phyloP scores from a whole-genome alignment of 1,140 invertebrate species.

The Popillia japonica region DNA sequence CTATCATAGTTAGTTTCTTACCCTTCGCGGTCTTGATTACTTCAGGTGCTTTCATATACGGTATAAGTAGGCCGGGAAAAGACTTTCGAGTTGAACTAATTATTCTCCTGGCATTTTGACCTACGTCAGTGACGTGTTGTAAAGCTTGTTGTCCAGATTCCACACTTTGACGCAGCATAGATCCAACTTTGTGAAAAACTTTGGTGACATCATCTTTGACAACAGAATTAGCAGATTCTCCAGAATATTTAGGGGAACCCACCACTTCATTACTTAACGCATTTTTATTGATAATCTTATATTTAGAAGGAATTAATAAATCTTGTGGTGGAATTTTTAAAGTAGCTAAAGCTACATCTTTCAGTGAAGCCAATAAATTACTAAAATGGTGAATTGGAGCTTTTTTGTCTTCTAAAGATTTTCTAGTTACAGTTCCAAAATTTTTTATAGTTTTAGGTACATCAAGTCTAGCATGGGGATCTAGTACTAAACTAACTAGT shows the following conservation, averaged over 20 bases:
- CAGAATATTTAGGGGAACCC: slow-evolving; percentile 7
- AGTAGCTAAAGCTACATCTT: slow-evolving; percentile 52
- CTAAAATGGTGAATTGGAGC: slow-evolving; percentile 55
- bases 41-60: slow-evolving; percentile 42
- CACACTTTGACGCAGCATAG: slow-evolving; percentile 49
- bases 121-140: slow-evolving; percentile 49
- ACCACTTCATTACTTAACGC: background rate
- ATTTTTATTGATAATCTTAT: slow-evolving; percentile 50
- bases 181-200: slow-evolving; percentile 48
- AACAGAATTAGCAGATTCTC: background rate
- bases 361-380: slow-evolving; percentile 53
- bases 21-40: slow-evolving; percentile 18
- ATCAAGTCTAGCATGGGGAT: slow-evolving; percentile 49
- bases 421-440: slow-evolving; percentile 52
- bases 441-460: slow-evolving; percentile 51
- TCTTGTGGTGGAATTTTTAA: slow-evolving; percentile 55
- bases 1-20: slow-evolving; percentile 51
- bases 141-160: slow-evolving; percentile 51
- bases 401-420: slow-evolving; percentile 54
- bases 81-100: slow-evolving; percentile 43
- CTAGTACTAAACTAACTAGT: slow-evolving; percentile 43
- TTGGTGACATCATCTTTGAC: slow-evolving; percentile 38
- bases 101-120: slow-evolving; percentile 51
- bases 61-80: slow-evolving; percentile 47
- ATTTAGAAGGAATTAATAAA: slow-evolving; percentile 54